A percentile compares a stretch with the other conserved stretches of the same genome.
phyloP scores from a whole-genome alignment of 2,797 vertebrate species.

The Orientallactaga sibirica region DNA sequence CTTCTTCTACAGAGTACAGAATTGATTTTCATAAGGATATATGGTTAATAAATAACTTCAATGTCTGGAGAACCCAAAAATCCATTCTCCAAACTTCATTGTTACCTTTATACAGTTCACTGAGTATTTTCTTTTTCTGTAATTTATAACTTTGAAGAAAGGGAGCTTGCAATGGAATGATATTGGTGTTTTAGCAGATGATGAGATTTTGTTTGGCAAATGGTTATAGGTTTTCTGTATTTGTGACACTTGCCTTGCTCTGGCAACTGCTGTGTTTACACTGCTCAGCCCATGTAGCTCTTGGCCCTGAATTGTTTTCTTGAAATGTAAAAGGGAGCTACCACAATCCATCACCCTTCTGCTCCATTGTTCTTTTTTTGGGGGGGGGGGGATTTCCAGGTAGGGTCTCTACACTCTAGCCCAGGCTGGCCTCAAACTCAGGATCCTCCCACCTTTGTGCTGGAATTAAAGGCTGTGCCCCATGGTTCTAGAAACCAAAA shows the following conservation, averaged over 20 bases:
- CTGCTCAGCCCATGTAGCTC: background rate
- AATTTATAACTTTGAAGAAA: conserved; percentile 26
- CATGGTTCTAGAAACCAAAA: background rate
- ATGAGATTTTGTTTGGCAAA: background rate
- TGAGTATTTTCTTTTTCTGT: background rate
- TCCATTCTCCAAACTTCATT: background rate
- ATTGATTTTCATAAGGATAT: conserved; percentile 1
- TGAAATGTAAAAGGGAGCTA: background rate
- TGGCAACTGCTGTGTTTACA: background rate
- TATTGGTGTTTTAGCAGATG: background rate
- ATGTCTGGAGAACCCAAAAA: background rate
- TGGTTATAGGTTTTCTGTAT: background rate
- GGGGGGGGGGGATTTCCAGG: too few relatives aligned
- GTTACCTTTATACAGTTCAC: background rate
- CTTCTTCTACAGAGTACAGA: background rate
- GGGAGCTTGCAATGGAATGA: background rate
- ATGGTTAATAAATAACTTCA: background rate
- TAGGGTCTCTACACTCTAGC: too few relatives aligned
- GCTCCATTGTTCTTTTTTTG: too few relatives aligned
- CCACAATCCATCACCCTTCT: background rate
- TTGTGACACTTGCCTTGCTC: background rate
- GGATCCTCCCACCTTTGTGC: too few relatives aligned
- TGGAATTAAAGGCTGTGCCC: too few relatives aligned
- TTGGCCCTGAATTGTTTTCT: too few relatives aligned
- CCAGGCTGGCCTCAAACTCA: too few relatives aligned